These are phyloP conservation scores for Argyresthia goedartella DNA, from an alignment of 2,888 invertebrate genomes.

Conservation along the genomic window DNA sequence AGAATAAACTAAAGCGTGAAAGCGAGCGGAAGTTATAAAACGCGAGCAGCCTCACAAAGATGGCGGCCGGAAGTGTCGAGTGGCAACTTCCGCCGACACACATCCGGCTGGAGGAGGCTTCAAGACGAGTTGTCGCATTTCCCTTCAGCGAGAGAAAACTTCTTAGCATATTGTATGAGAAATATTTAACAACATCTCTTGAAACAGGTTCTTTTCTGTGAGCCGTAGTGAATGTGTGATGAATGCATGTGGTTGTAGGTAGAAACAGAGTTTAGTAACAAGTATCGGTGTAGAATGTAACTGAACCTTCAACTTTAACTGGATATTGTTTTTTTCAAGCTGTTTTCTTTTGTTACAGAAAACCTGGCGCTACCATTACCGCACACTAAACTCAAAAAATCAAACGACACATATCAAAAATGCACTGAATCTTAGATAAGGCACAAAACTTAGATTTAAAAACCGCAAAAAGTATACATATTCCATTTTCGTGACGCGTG, in stretches of 20 bases:
- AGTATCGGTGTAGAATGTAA: too few relatives aligned
- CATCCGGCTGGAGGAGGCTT: conserved; percentile 30
- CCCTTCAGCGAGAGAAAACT: too few relatives aligned
- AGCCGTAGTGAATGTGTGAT: too few relatives aligned
- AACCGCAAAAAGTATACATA: neutral
- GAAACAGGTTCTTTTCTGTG: too few relatives aligned
- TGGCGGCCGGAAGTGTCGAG: conserved; percentile 56
- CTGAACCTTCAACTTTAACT: too few relatives aligned
- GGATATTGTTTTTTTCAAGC: too few relatives aligned
- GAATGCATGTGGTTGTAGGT: too few relatives aligned
- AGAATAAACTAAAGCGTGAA: neutral
- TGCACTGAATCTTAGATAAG: conserved; percentile 44
- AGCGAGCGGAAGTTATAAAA: conserved; percentile 46
- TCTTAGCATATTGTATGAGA: too few relatives aligned
- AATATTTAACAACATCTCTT: too few relatives aligned
- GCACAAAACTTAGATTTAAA: conserved; percentile 1
- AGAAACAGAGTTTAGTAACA: too few relatives aligned
- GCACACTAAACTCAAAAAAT: conserved; percentile 24
- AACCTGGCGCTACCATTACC: conserved; percentile 43
- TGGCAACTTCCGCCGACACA: conserved; percentile 39
- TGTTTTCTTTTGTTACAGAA: conserved; percentile 42
- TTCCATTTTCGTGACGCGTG: neutral
- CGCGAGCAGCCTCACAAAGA: conserved; percentile 36
- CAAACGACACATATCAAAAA: conserved; percentile 58
- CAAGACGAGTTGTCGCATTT: neutral